Evolutionary conservation across 2,797 vertebrate genomes (phyloP).

Genomic region (Yasuhikotakia modesta): DNA sequence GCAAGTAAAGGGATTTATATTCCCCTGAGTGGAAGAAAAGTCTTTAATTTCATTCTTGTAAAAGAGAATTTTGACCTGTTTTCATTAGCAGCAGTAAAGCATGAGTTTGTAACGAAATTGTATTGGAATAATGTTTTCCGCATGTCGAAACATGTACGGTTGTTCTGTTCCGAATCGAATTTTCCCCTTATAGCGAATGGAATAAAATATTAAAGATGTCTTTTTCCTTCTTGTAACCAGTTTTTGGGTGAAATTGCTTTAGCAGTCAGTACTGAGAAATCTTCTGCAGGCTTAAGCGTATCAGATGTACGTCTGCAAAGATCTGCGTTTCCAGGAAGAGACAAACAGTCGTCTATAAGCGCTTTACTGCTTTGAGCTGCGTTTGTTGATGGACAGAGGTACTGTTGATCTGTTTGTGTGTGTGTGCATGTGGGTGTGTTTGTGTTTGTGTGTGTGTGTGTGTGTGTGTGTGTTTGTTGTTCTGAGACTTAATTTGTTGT

Average conservation of each 20-base stretch:
- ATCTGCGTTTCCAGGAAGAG: conserved; percentile 11
- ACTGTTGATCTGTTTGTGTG: no score
- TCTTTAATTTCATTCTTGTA: conserved; percentile 56
- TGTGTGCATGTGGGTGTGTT: no score
- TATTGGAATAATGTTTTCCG: conserved; percentile 62
- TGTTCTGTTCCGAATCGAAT: conserved; percentile 50
- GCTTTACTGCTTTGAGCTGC: neutral
- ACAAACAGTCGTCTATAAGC: neutral
- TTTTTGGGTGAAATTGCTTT: conserved; percentile 60
- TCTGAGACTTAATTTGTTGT: no score
- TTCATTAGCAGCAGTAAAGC: conserved; percentile 60
- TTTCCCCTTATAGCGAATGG: conserved; percentile 44
- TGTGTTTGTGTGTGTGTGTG: no score
- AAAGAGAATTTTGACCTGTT: conserved; percentile 54
- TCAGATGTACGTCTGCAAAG: conserved; percentile 51
- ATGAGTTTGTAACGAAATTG: conserved; percentile 57
- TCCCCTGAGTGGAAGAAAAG: conserved; percentile 47
- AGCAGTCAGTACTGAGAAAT: conserved; percentile 50
- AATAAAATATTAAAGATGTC: conserved; percentile 55
- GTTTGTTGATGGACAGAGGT: neutral
- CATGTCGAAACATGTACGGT: conserved; percentile 48
- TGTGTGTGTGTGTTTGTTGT: no score
- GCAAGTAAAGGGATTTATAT: conserved; percentile 40
- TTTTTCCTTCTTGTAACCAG: conserved; percentile 56
- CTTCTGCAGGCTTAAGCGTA: conserved; percentile 40